Evolutionary conservation across 2,113 vertebrate genomes (phyloP).

Genomic region (Platycercus adscitus): DNA sequence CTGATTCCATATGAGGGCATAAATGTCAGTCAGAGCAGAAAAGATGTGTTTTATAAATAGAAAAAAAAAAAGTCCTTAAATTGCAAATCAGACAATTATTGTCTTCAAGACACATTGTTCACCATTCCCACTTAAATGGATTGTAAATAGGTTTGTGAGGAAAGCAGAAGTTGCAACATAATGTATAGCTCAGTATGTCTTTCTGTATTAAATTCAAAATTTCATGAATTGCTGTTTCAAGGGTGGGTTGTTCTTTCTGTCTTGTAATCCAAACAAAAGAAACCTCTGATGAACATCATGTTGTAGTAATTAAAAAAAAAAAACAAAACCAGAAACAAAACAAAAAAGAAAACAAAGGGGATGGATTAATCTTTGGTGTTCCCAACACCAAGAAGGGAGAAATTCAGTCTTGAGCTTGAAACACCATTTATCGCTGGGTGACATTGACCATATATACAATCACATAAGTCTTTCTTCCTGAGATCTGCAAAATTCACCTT

Average conservation of each 20-base stretch:
- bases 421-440: background rate
- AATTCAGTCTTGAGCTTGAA: background rate
- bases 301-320: background rate
- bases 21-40: background rate
- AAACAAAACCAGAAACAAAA: too few species aligned
- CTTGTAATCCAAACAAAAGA: background rate
- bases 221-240: background rate
- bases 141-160: background rate
- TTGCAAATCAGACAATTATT: background rate
- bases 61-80: background rate
- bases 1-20: background rate
- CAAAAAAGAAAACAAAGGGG: too few species aligned
- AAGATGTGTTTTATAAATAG: background rate
- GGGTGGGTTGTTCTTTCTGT: background rate
- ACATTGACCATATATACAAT: background rate
- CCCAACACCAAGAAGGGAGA: background rate
- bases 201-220: background rate
- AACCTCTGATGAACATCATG: background rate
- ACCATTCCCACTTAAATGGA: background rate
- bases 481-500: background rate
- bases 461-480: background rate
- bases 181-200: background rate
- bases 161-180: background rate
- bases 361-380: accelerated
- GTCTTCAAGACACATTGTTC: background rate